A percentile compares a stretch with the other conserved stretches of the same genome.
These are phyloP conservation scores for Malacoctenus gilli DNA, from an alignment of 2,797 vertebrate genomes.

Conservation along the genomic window DNA sequence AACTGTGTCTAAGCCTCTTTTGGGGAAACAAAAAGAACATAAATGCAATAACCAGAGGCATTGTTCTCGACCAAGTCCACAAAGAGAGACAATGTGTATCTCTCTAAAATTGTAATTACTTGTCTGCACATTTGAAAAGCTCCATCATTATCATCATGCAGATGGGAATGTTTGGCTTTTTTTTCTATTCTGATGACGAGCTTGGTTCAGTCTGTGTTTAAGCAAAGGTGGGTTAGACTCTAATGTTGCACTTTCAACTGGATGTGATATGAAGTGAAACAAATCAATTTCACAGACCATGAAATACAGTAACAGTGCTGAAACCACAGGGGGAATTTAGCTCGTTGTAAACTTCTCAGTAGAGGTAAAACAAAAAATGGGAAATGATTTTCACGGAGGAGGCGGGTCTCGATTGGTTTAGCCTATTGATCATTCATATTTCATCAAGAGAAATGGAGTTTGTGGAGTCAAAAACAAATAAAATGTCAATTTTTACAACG, in stretches of 20 bases:
- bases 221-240: conserved; percentile 70
- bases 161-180: conserved; percentile 50
- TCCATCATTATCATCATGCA: conserved; percentile 57
- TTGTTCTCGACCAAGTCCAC: conserved; percentile 62
- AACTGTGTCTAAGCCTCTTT: conserved; percentile 69
- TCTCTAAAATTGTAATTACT: conserved; percentile 68
- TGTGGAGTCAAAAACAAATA: conserved; percentile 31
- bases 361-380: conserved; percentile 65
- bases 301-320: conserved; percentile 77
- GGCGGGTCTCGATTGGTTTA: conserved; percentile 54
- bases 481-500: conserved; percentile 34
- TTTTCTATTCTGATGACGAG: conserved; percentile 44
- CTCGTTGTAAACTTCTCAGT: conserved; percentile 67
- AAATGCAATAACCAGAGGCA: conserved; percentile 66
- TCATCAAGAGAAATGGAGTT: conserved; percentile 38
- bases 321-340: conserved; percentile 78
- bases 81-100: conserved; percentile 51
- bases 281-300: conserved; percentile 82
- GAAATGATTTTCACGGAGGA: conserved; percentile 64
- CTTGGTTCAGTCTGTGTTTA: conserved; percentile 71
- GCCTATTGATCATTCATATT: conserved; percentile 63
- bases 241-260: conserved; percentile 71
- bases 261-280: conserved; percentile 80
- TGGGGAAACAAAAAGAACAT: conserved; percentile 68
- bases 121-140: conserved; percentile 61